phyloP scores from a whole-genome alignment of 2,797 vertebrate genomes.

The Tenualosa ilisha region DNA sequence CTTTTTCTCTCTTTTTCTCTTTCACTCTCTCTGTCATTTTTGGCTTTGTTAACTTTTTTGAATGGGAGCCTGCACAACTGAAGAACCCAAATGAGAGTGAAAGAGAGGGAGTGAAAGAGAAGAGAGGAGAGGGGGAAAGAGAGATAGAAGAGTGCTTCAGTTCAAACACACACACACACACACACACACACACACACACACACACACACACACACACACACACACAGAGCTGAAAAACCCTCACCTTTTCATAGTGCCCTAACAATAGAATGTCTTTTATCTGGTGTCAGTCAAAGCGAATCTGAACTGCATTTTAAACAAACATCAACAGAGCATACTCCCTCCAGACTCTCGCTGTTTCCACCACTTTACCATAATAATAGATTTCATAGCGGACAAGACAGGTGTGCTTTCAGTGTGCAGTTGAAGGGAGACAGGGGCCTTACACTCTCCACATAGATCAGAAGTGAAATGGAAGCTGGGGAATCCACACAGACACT shows the following conservation, averaged over 20 bases:
- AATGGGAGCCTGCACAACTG: not conserved
- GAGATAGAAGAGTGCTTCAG: not conserved
- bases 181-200: conserved; percentile 10
- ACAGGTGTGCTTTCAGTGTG: conserved; percentile 3
- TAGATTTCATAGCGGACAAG: conserved; percentile 1
- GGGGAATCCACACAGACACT: not conserved
- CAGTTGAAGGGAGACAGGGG: not conserved
- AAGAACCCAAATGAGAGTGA: not conserved
- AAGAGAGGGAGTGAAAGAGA: not conserved
- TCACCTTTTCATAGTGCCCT: conserved; percentile 3
- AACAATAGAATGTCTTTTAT: conserved; percentile 38
- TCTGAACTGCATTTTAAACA: conserved; percentile 19
- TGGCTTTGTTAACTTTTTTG: not conserved
- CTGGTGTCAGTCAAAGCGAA: conserved; percentile 34
- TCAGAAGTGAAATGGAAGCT: not conserved
- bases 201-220: not conserved
- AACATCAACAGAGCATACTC: conserved; percentile 13
- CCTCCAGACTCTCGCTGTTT: not conserved
- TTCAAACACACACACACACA: conserved; percentile 13
- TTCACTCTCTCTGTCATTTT: not conserved
- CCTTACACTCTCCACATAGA: not conserved
- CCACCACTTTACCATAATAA: conserved; percentile 5
- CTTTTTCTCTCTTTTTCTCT: not conserved
- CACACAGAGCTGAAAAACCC: not conserved
- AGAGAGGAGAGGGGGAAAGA: not conserved